Evolutionary conservation across 2,888 invertebrate genomes (phyloP).

Genomic region (Aporophyla nigra): DNA sequence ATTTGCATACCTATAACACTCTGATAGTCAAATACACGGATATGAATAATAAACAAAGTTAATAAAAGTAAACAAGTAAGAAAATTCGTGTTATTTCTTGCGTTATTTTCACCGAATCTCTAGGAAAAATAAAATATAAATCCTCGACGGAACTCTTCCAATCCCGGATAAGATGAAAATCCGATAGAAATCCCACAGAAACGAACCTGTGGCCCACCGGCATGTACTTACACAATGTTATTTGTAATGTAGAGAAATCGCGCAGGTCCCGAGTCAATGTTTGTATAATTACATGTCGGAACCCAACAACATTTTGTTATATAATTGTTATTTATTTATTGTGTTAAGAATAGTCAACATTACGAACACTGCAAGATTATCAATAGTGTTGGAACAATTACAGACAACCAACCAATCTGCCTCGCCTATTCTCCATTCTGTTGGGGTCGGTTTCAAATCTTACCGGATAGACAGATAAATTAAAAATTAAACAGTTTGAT

Average conservation of each 20-base stretch:
- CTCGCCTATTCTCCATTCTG: background rate
- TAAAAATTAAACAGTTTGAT: background rate
- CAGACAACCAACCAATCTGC: background rate
- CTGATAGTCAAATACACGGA: background rate
- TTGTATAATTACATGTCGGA: no score
- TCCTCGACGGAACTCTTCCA: slow-evolving; percentile 9
- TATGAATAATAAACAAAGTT: slow-evolving; percentile 30
- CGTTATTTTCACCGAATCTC: slow-evolving; percentile 17
- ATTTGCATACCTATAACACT: background rate
- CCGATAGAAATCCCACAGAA: slow-evolving; percentile 7
- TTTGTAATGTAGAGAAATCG: slow-evolving; percentile 3
- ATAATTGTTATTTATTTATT: no score
- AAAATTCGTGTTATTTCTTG: background rate
- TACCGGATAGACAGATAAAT: background rate
- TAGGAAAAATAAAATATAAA: slow-evolving; percentile 30
- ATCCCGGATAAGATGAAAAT: slow-evolving; percentile 30
- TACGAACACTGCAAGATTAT: background rate
- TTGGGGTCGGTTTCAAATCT: background rate
- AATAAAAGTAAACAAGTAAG: slow-evolving; percentile 27
- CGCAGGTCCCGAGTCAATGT: background rate
- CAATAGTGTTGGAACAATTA: background rate
- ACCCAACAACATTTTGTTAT: background rate
- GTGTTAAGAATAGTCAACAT: background rate
- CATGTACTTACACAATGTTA: background rate
- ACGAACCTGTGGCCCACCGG: slow-evolving; percentile 22